Conservation (phyloP, 2,113 vertebrate genomes). For the Eretmochelys imbricata region DNA sequence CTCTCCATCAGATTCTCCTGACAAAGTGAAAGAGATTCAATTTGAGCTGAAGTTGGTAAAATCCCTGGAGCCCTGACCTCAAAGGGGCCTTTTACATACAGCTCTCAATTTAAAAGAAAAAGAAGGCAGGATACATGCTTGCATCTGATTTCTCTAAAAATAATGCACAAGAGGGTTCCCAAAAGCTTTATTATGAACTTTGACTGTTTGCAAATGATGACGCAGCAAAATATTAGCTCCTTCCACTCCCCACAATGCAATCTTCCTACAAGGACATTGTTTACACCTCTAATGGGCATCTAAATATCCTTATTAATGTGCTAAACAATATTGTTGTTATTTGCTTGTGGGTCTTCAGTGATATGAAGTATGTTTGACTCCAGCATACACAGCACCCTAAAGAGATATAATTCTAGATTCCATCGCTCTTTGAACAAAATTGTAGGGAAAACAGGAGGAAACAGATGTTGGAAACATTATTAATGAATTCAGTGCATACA, state of each 20-base stretch:
- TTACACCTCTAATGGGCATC: conserved; percentile 1
- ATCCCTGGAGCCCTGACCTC: conserved; percentile 63
- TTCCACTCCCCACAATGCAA: conserved; percentile 6
- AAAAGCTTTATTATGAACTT: neutral
- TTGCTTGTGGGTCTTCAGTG: conserved; percentile 46
- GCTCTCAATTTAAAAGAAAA: conserved; percentile 1
- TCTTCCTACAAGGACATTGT: neutral
- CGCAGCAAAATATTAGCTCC: neutral
- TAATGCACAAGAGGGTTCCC: neutral
- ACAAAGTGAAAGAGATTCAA: conserved; percentile 71
- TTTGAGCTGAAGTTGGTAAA: conserved; percentile 57
- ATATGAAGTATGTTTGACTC: conserved; percentile 52
- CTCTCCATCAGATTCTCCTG: conserved; percentile 28
- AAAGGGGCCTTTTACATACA: neutral
- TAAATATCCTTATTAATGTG: conserved; percentile 14
- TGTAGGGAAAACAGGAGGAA: conserved; percentile 78
- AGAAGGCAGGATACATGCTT: neutral
- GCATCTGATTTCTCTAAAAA: neutral
- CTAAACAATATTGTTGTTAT: conserved; percentile 40
- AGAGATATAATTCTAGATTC: conserved; percentile 38
- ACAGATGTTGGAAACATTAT: conserved; percentile 82
- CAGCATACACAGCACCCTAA: conserved; percentile 66
- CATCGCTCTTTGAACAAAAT: conserved; percentile 26
- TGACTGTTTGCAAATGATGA: neutral
- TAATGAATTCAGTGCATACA: conserved; percentile 68